These are phyloP conservation scores for Drosophila macrothrix DNA, from an alignment of 2,888 invertebrate species.

Conservation along the genomic window DNA sequence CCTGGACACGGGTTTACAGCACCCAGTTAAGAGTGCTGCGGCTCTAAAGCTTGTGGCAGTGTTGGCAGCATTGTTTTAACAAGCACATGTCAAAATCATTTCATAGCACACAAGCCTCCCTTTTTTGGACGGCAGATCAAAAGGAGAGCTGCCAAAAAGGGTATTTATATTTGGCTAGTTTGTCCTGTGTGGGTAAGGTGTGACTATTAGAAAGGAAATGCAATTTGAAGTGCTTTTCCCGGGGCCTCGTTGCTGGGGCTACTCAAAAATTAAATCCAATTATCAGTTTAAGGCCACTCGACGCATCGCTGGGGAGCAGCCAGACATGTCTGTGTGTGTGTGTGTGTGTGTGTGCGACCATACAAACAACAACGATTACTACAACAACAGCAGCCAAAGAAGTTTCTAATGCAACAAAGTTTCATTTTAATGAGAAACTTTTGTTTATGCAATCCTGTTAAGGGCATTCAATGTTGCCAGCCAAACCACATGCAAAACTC, in stretches of 20 bases:
- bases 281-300: constrained; percentile 78
- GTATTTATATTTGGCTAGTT: constrained; percentile 6
- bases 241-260: constrained; percentile 32
- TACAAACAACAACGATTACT: constrained; percentile 26
- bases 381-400: constrained; percentile 42
- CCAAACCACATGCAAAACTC: constrained; percentile 19
- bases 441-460: constrained; percentile 62
- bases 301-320: constrained; percentile 2
- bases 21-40: constrained; percentile 2
- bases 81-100: constrained; percentile 79
- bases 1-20: constrained; percentile 1
- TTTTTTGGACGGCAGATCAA: constrained; percentile 50
- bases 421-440: constrained; percentile 80
- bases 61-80: constrained; percentile 63
- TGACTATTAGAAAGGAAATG: constrained; percentile 57
- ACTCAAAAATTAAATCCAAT: constrained; percentile 81
- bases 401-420: constrained; percentile 71
- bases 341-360: constrained; percentile 27
- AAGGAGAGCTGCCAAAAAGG: constrained; percentile 52
- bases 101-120: constrained; percentile 54
- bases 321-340: constrained; percentile 45
- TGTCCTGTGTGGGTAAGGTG: constrained; percentile 43
- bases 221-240: constrained; percentile 49
- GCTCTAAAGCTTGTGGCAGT: constrained; percentile 6
- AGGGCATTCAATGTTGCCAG: constrained; percentile 18